Percentiles rank a stretch among this genome's conserved stretches.
These are phyloP conservation scores for Cantharis nigra DNA, from an alignment of 2,888 invertebrate genomes.

Conservation along the genomic window DNA sequence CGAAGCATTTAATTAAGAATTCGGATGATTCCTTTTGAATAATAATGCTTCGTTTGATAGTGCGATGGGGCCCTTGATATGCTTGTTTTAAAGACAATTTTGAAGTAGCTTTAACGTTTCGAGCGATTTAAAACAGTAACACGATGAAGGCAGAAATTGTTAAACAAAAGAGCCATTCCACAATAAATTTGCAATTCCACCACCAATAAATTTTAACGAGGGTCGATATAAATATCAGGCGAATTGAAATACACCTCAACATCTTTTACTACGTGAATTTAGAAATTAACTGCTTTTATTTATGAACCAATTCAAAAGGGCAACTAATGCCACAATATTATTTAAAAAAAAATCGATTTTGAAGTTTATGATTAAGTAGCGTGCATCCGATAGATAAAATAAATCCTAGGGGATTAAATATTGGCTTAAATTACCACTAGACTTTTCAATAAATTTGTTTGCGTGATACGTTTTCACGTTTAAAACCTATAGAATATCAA, in stretches of 20 bases:
- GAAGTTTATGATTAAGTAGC: slow-evolving; percentile 20
- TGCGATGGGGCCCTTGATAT: slow-evolving; percentile 14
- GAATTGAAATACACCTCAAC: not conserved
- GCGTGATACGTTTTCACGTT: slow-evolving; percentile 18
- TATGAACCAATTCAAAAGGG: not conserved
- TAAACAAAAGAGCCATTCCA: not conserved
- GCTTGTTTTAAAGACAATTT: not conserved
- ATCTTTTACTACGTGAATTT: not conserved
- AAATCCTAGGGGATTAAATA: slow-evolving; percentile 13
- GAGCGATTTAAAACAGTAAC: not conserved
- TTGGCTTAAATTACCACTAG: slow-evolving; percentile 23
- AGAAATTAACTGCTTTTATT: not conserved
- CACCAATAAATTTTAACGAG: not conserved
- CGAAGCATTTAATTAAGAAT: slow-evolving; percentile 31
- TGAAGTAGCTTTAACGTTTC: not conserved
- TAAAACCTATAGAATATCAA: not conserved
- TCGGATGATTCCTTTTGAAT: slow-evolving; percentile 29
- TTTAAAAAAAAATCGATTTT: slow-evolving; percentile 11
- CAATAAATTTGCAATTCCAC: not conserved
- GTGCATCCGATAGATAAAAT: slow-evolving; percentile 24
- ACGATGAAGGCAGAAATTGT: not conserved
- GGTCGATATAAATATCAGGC: not conserved
- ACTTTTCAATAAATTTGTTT: slow-evolving; percentile 25
- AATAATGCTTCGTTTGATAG: slow-evolving; percentile 24
- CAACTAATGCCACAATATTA: not conserved